Percentiles rank a stretch among this genome's conserved stretches.
Conservation (phyloP, 2,797 vertebrate species). For the Malurus splendens region DNA sequence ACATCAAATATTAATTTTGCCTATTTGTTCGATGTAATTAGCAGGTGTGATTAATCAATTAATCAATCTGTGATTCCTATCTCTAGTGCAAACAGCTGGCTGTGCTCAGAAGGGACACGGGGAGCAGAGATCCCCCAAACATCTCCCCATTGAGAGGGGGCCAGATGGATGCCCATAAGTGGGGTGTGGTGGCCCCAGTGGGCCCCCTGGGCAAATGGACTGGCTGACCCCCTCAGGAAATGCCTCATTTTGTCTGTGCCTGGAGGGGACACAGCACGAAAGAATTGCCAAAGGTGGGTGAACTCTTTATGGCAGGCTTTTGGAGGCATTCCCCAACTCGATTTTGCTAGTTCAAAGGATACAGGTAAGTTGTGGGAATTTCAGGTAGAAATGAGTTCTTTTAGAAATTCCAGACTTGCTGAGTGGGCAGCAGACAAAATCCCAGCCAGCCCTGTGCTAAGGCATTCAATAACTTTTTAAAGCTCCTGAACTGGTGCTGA, state of each 20-base stretch:
- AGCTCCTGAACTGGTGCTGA: background rate
- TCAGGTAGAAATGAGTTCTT: background rate
- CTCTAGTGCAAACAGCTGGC: background rate
- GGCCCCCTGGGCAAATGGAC: background rate
- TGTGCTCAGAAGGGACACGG: background rate
- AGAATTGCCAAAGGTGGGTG: background rate
- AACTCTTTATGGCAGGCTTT: background rate
- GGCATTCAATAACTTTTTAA: background rate
- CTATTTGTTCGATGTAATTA: constrained; percentile 44
- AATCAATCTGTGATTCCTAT: constrained; percentile 51
- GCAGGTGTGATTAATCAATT: constrained; percentile 60
- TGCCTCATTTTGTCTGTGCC: background rate
- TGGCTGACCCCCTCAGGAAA: background rate
- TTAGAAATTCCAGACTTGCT: background rate
- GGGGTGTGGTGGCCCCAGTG: background rate
- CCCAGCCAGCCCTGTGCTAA: background rate
- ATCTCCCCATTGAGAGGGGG: background rate
- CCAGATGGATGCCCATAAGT: background rate
- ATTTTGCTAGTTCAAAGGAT: background rate
- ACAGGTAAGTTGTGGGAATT: background rate
- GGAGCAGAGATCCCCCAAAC: background rate
- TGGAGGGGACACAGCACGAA: background rate
- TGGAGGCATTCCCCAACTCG: background rate
- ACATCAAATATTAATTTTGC: constrained; percentile 54
- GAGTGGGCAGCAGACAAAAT: background rate